Conservation (phyloP, 2,888 invertebrate species). For the Drosophila hawaiiensis region DNA sequence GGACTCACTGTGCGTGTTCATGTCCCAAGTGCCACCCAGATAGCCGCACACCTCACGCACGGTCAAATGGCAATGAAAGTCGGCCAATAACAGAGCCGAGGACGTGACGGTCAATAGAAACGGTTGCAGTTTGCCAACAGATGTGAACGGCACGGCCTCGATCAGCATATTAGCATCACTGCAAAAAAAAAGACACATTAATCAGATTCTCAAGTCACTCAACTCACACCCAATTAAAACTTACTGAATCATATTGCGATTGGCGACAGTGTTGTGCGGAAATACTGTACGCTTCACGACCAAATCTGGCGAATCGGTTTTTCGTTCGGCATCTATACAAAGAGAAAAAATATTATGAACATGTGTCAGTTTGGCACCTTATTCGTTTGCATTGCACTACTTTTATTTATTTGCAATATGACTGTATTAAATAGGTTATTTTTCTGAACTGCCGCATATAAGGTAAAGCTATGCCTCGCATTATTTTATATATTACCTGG, state of each 20-base stretch:
- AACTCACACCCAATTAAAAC: conserved; percentile 76
- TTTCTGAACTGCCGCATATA: neutral
- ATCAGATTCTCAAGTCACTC: neutral
- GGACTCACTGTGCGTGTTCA: conserved; percentile 95
- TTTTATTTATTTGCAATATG: neutral
- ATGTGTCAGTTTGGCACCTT: neutral
- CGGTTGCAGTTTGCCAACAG: conserved; percentile 95
- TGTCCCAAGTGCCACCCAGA: conserved; percentile 97
- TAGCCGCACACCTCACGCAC: conserved; percentile 98
- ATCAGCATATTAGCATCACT: conserved; percentile 96
- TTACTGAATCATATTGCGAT: conserved; percentile 92
- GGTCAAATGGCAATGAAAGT: conserved; percentile 97
- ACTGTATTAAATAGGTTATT: neutral
- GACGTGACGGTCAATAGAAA: conserved; percentile 95
- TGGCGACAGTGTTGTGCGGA: conserved; percentile 91
- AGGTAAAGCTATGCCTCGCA: neutral
- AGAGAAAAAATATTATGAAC: neutral
- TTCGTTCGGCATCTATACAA: conserved; percentile 87
- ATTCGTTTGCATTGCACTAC: neutral
- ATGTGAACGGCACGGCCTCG: conserved; percentile 94
- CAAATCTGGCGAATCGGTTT: conserved; percentile 87
- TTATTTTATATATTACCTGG: conserved; percentile 54
- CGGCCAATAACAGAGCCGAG: conserved; percentile 94
- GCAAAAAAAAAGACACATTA: conserved; percentile 10
- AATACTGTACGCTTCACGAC: conserved; percentile 89